Evolutionary conservation across 64 coral and sea anemone species (phyloP), one percentile per base, ranked within the genome.

Genomic region (Actinia tenebrosa): DNA sequence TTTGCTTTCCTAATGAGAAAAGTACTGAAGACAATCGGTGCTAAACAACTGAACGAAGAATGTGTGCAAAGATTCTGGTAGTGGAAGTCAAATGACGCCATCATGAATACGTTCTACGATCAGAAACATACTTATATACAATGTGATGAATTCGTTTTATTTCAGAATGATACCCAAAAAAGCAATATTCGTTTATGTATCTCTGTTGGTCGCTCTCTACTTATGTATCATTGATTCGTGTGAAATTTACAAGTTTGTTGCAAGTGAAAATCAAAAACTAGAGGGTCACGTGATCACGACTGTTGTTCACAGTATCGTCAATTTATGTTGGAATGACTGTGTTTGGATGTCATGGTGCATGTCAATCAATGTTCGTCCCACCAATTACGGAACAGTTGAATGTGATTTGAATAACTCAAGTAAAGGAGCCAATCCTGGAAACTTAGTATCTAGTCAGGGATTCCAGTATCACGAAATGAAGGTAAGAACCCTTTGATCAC

Each of bases 371-470:
- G 52, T 88, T 7, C 54, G 68, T 58, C 54, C 17, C 11, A 77
- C 27, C 53, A 80, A 19, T 19, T 53, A 79, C 77, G 77, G 77
- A 15, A 54, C 18, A 53, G 52, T 88, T 58, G 78, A 72, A 58
- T 88, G 87, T 88, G 87, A 88, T 19, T 42, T 88, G 2, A 88
- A 88, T 25, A 88, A 88, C 44, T 80, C 87, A 44, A 88, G 54
- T 17, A 80, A 63, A 45, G 44, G 30, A 7, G 87, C 87, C 44
- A 78, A 80, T 78, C 87, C 77, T 79, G 54, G 44, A 14, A 56
- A 60, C 30, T 45, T 80, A 16, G 71, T 62, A 45, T 16, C 54
- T 22, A 88, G 68, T 1, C 13, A 7, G 37, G 87, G 77, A 80
- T 79, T 10, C 60, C 75, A 56, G 16, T 80, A 79, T 20, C 72